Conservation (phyloP, 2,888 invertebrate genomes). For the Petrolisthes cinctipes region DNA sequence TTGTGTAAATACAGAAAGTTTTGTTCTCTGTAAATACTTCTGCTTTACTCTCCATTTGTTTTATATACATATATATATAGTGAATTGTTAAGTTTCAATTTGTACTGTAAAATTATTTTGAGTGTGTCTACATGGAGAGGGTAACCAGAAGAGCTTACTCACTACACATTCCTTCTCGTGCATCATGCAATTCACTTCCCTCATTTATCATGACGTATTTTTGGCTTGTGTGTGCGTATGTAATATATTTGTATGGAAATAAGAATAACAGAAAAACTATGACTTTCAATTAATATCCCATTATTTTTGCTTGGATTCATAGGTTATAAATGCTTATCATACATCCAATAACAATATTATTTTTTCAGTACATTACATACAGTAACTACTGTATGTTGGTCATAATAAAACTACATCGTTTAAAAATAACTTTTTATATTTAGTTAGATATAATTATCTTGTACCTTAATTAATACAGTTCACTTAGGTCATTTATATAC, state of each 20-base stretch:
- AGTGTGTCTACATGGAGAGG: constrained; percentile 16
- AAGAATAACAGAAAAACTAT: constrained; percentile 19
- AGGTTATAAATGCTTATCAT: not conserved
- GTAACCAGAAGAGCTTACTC: constrained; percentile 32
- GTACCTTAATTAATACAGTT: too few species aligned
- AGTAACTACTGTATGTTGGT: too few species aligned
- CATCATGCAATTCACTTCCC: constrained; percentile 18
- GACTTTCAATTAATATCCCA: too few species aligned
- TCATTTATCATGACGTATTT: constrained; percentile 31
- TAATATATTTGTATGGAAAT: constrained; percentile 43
- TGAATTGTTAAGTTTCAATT: constrained; percentile 15
- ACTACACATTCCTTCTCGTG: constrained; percentile 15
- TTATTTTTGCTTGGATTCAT: constrained; percentile 12
- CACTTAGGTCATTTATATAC: too few species aligned
- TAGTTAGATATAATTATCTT: too few species aligned
- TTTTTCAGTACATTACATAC: constrained; percentile 2
- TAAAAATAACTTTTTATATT: too few species aligned
- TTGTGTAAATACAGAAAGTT: constrained; percentile 31
- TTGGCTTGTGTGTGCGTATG: constrained; percentile 31
- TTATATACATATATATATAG: constrained; percentile 10
- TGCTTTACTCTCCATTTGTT: constrained; percentile 10
- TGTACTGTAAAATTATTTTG: constrained; percentile 21
- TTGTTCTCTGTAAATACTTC: constrained; percentile 25
- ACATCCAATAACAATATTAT: not conserved
- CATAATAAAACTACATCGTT: too few species aligned